A percentile compares a stretch with the other conserved stretches of the same genome.
Evolutionary conservation across 1,140 invertebrate species (phyloP).

Genomic region (Ceratina australensis): DNA sequence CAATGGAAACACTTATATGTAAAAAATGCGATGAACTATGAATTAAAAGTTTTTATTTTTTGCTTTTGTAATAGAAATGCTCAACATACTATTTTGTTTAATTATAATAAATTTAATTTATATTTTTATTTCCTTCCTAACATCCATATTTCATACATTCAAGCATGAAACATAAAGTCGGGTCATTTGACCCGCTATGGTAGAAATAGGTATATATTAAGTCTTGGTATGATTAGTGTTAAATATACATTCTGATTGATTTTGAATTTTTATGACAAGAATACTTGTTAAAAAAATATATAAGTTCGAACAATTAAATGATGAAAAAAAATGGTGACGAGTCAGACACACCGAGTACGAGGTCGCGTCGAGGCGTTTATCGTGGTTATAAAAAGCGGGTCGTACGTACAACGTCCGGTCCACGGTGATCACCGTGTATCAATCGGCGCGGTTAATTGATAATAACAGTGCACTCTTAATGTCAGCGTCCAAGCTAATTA

Average conservation of each 20-base stretch:
- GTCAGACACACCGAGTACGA: background rate
- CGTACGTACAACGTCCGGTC: slow-evolving; percentile 38
- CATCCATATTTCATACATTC: too few species aligned
- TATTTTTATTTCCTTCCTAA: too few species aligned
- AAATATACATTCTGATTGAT: background rate
- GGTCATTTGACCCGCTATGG: too few species aligned
- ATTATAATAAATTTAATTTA: too few species aligned
- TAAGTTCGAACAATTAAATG: background rate
- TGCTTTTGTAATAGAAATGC: too few species aligned
- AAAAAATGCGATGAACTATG: too few species aligned
- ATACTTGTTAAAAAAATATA: background rate
- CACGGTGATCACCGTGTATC: slow-evolving; percentile 62
- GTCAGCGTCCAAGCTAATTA: slow-evolving; percentile 69
- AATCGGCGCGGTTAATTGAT: slow-evolving; percentile 70
- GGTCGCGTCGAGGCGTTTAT: slow-evolving; percentile 23
- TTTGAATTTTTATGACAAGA: background rate
- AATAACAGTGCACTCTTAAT: slow-evolving; percentile 73
- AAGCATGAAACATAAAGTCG: too few species aligned
- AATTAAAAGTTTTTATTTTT: too few species aligned
- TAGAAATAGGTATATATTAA: too few species aligned
- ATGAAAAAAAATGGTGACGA: background rate
- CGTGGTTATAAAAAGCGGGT: slow-evolving; percentile 38
- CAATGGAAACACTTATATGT: too few species aligned
- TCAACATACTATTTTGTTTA: too few species aligned
- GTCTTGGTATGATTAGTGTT: too few species aligned